phyloP scores from a whole-genome alignment of 2,113 vertebrate genomes.

The Alexandromys fortis region DNA sequence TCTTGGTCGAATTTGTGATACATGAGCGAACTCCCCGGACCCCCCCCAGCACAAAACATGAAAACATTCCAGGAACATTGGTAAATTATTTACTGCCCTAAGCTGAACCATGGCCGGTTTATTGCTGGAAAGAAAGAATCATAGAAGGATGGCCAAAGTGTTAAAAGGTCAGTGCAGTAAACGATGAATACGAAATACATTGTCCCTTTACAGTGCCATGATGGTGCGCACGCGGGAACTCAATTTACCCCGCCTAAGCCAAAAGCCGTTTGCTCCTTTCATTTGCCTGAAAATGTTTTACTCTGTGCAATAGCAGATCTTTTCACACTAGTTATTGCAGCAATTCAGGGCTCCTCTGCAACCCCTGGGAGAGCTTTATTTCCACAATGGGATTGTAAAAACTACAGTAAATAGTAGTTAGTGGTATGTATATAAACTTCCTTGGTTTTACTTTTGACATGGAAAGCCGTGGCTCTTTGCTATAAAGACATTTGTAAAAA shows the following conservation, averaged over 20 bases:
- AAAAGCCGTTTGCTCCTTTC: slow-evolving; percentile 57
- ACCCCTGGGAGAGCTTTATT: slow-evolving; percentile 24
- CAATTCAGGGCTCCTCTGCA: slow-evolving; percentile 37
- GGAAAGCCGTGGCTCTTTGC: slow-evolving; percentile 1
- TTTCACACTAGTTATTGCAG: slow-evolving; percentile 40
- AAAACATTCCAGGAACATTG: slow-evolving; percentile 41
- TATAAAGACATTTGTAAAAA: slow-evolving; percentile 16
- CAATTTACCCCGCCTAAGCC: slow-evolving; percentile 21
- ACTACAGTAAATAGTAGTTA: slow-evolving; percentile 43
- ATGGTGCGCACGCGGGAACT: slow-evolving; percentile 43
- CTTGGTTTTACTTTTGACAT: slow-evolving; percentile 9
- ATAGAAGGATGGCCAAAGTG: slow-evolving; percentile 63
- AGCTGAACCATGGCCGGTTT: slow-evolving; percentile 55
- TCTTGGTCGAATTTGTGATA: slow-evolving; percentile 8
- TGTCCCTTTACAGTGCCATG: slow-evolving; percentile 42
- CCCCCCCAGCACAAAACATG: background rate
- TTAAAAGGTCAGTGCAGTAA: slow-evolving; percentile 73
- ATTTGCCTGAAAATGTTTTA: slow-evolving; percentile 67
- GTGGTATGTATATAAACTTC: background rate
- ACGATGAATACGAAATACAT: slow-evolving; percentile 54
- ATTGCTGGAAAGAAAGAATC: slow-evolving; percentile 65
- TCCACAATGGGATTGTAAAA: slow-evolving; percentile 58
- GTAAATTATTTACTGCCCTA: slow-evolving; percentile 63
- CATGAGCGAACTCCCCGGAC: background rate
- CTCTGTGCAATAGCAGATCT: slow-evolving; percentile 53